Evolutionary conservation across 2,888 invertebrate genomes (phyloP).

Genomic region (Apotomis betuletana): DNA sequence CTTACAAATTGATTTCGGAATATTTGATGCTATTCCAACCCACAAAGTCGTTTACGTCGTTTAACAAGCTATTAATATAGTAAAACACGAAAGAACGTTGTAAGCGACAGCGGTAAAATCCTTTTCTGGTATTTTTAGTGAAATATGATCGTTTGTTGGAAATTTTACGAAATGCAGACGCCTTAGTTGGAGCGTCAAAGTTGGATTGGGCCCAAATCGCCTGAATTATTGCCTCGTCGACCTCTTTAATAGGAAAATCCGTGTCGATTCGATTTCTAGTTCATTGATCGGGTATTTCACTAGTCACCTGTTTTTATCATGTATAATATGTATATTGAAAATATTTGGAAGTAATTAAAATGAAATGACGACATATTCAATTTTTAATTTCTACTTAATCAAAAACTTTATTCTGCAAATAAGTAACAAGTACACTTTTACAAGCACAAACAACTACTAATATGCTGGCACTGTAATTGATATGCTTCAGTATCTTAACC

Average conservation of each 20-base stretch:
- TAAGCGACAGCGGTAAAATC: conserved; percentile 11
- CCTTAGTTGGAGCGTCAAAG: conserved; percentile 22
- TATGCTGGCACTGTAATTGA: too few relatives aligned
- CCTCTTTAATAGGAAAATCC: conserved; percentile 27
- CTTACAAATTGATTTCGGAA: conserved; percentile 23
- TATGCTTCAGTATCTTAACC: too few relatives aligned
- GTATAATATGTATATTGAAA: too few relatives aligned
- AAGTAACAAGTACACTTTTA: too few relatives aligned
- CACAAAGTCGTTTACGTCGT: conserved; percentile 18
- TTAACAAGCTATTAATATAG: conserved; percentile 25
- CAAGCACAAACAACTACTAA: too few relatives aligned
- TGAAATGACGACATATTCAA: too few relatives aligned
- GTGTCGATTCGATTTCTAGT: conserved; percentile 8
- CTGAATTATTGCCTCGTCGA: conserved; percentile 29
- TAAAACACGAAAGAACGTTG: conserved; percentile 7
- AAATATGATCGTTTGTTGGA: conserved; percentile 26
- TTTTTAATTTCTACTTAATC: too few relatives aligned
- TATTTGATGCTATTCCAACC: background rate
- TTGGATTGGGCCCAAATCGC: conserved; percentile 36
- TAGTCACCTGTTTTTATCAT: too few relatives aligned
- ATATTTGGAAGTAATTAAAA: too few relatives aligned
- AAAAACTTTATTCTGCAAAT: too few relatives aligned
- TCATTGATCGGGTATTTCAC: background rate
- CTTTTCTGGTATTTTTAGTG: conserved; percentile 25
- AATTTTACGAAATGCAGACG: conserved; percentile 3